Evolutionary conservation across 2,797 vertebrate species (phyloP).

Genomic region (Poecilia velifera): DNA sequence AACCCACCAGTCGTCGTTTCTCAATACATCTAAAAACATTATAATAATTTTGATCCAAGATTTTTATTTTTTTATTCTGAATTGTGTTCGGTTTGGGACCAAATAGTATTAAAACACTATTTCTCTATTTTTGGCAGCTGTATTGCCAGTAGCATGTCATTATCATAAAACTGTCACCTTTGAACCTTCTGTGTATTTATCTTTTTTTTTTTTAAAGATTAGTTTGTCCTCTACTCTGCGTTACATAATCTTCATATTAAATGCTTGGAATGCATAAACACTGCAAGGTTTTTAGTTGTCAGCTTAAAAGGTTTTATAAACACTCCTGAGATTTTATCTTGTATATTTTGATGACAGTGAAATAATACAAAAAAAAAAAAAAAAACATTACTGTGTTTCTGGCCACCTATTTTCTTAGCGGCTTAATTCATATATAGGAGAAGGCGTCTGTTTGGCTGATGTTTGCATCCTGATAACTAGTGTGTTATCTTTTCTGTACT

Average conservation of each 20-base stretch:
- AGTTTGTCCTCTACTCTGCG: not conserved
- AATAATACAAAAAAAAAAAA: not conserved
- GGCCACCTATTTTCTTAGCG: not conserved
- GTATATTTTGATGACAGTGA: not conserved
- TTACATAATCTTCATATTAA: not conserved
- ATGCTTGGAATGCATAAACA: not conserved
- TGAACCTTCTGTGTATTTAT: not conserved
- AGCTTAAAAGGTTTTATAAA: not conserved
- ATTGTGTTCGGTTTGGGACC: not conserved
- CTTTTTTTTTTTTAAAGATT: not conserved
- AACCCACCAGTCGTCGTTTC: not conserved
- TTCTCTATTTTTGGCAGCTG: no score
- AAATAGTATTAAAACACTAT: not conserved
- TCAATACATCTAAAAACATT: not conserved
- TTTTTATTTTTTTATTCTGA: not conserved
- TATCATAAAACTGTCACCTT: not conserved
- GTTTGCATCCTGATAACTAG: slow-evolving; percentile 9
- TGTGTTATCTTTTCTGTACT: slow-evolving; percentile 3
- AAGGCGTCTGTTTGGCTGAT: slow-evolving; percentile 16
- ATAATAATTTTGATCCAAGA: not conserved
- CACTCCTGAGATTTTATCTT: not conserved
- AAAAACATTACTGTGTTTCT: not conserved
- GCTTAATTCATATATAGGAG: not conserved
- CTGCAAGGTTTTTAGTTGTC: not conserved
- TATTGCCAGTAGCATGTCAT: not conserved